Evolutionary conservation across 2,113 vertebrate genomes (phyloP).

Genomic region (Forbesichthys papilliferus): DNA sequence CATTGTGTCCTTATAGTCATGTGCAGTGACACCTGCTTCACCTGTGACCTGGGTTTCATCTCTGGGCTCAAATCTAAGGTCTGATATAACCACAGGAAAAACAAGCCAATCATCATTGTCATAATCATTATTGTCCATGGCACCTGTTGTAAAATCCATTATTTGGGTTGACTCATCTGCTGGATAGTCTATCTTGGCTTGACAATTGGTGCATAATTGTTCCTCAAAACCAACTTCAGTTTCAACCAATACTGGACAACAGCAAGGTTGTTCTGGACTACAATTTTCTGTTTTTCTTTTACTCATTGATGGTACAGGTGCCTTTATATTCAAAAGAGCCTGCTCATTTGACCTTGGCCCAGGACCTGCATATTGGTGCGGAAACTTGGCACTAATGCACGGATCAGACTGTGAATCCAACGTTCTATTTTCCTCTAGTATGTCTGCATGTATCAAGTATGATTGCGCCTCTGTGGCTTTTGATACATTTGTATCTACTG

Average conservation of each 20-base stretch:
- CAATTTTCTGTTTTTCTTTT: not conserved
- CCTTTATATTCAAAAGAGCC: not conserved
- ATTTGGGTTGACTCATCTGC: not conserved
- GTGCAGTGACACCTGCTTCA: not conserved
- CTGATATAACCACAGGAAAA: not conserved
- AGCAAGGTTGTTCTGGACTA: not conserved
- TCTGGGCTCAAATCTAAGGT: constrained; percentile 15
- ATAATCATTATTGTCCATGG: not conserved
- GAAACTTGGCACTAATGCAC: no score
- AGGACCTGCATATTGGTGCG: not conserved
- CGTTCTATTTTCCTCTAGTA: no score
- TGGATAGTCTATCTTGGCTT: not conserved
- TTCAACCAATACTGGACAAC: not conserved
- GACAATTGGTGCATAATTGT: not conserved
- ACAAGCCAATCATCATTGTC: constrained; percentile 4
- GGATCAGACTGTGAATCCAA: not conserved
- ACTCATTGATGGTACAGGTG: not conserved
- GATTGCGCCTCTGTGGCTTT: not conserved
- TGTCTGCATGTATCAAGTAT: constrained; percentile 21
- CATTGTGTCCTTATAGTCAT: not conserved
- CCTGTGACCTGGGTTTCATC: not conserved
- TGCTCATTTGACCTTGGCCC: not conserved
- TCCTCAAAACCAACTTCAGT: constrained; percentile 1
- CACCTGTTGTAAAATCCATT: not conserved
- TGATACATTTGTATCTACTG: not conserved